Conservation (phyloP, 2,113 vertebrate genomes). For the Corapipo altera region DNA sequence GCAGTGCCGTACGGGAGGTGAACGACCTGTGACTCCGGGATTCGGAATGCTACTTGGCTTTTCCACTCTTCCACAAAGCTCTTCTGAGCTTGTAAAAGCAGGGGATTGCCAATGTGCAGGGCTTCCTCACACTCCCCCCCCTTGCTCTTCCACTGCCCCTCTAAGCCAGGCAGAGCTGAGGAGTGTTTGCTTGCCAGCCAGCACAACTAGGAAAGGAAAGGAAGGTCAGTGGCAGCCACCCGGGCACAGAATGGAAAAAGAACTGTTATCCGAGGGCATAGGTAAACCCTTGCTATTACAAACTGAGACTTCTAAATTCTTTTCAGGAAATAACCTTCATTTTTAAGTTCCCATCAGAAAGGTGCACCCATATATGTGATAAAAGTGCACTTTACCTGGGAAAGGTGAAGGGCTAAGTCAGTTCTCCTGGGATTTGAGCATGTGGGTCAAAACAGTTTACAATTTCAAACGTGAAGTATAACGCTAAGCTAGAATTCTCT, state of each 20-base stretch:
- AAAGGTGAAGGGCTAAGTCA: background rate
- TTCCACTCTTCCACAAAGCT: background rate
- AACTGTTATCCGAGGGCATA: background rate
- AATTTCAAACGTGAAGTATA: background rate
- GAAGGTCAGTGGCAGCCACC: background rate
- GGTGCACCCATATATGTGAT: fast-evolving
- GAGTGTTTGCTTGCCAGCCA: background rate
- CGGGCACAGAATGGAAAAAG: background rate
- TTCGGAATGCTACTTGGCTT: background rate
- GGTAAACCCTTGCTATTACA: background rate
- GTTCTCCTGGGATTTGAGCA: background rate
- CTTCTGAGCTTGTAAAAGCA: background rate
- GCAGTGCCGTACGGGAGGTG: fast-evolving
- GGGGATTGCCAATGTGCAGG: fast-evolving
- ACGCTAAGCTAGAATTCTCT: background rate
- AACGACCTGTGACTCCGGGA: background rate
- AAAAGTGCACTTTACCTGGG: background rate
- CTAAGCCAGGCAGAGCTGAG: background rate
- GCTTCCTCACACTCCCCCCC: background rate
- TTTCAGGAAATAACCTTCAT: background rate
- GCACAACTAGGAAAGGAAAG: background rate
- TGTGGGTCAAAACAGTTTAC: background rate
- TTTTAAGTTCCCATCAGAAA: background rate
- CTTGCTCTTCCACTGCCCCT: background rate
- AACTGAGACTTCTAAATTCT: background rate